Percentiles rank a stretch among this genome's conserved stretches.
Conservation (phyloP, 35 echinoderm and acorn worm genomes). For the Anneissia japonica region DNA sequence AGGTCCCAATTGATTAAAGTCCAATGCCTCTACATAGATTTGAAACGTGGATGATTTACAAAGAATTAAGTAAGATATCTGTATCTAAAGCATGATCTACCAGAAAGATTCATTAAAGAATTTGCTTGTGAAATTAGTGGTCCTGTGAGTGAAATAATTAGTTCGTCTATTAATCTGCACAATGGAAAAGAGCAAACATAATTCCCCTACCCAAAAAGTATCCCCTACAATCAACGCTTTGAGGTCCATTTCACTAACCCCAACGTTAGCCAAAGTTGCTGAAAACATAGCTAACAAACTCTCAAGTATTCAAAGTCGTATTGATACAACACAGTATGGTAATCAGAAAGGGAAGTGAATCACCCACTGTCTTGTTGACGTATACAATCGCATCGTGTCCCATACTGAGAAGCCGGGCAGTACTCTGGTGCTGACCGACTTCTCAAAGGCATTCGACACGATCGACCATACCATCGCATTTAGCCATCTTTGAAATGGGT, state of each 20-base stretch:
- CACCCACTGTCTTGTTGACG: constrained; percentile 20
- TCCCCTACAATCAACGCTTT: background rate
- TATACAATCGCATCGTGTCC: constrained; percentile 5
- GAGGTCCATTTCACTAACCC: constrained; percentile 9
- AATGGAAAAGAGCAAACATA: constrained; percentile 16
- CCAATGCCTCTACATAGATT: no score
- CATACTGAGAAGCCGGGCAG: background rate
- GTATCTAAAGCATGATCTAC: no score
- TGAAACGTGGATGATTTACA: no score
- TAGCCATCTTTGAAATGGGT: background rate
- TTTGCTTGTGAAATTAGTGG: no score
- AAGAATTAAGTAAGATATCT: no score
- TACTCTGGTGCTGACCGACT: constrained; percentile 26
- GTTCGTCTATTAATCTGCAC: no score
- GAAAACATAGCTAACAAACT: constrained; percentile 3
- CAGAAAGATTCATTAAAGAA: no score
- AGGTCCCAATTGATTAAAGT: no score
- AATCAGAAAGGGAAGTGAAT: constrained; percentile 10
- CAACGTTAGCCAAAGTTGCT: constrained; percentile 15
- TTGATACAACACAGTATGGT: constrained; percentile 22
- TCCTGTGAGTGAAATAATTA: no score
- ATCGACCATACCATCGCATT: constrained; percentile 10
- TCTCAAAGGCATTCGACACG: constrained; percentile 16
- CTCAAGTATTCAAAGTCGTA: background rate
- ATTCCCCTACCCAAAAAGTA: background rate